These are phyloP conservation scores for Chionomys nivalis DNA, from an alignment of 2,113 vertebrate genomes.

Conservation along the genomic window DNA sequence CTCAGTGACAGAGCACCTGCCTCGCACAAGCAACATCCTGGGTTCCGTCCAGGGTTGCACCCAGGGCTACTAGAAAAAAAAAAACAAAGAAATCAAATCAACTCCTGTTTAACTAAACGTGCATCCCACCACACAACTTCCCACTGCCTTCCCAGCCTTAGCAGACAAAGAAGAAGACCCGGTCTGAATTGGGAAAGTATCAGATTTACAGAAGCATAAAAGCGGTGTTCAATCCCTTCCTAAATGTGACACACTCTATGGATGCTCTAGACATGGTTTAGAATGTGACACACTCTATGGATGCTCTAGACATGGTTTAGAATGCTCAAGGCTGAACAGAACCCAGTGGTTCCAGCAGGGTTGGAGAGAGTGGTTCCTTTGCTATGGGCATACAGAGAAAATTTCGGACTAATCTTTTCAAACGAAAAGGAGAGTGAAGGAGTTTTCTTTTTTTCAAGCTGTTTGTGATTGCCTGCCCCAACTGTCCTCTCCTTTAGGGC, in stretches of 20 bases:
- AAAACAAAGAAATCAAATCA: not conserved
- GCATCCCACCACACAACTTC: not conserved
- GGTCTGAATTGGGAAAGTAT: not conserved
- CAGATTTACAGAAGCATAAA: not conserved
- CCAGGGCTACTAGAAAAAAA: not conserved
- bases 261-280: not conserved
- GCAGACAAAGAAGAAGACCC: not conserved
- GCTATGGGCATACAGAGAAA: not conserved
- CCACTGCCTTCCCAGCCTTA: not conserved
- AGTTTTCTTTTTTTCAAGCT: not conserved
- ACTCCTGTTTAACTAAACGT: not conserved
- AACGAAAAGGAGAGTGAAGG: not conserved
- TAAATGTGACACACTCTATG: not conserved
- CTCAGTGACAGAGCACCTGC: not conserved
- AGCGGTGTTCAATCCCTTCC: not conserved
- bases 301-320: not conserved
- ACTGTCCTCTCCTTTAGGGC: not conserved
- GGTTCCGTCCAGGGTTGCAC: not conserved
- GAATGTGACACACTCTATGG: not conserved
- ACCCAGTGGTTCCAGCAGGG: no score
- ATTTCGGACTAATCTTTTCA: slow-evolving; percentile 11
- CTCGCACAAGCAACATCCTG: not conserved
- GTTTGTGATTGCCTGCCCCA: not conserved
- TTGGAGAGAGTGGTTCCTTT: not conserved
- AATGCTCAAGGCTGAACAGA: not conserved